A percentile compares a stretch with the other conserved stretches of the same genome.
phyloP scores from a whole-genome alignment of 2,797 vertebrate species.

The Pangasius sanitwongsei region DNA sequence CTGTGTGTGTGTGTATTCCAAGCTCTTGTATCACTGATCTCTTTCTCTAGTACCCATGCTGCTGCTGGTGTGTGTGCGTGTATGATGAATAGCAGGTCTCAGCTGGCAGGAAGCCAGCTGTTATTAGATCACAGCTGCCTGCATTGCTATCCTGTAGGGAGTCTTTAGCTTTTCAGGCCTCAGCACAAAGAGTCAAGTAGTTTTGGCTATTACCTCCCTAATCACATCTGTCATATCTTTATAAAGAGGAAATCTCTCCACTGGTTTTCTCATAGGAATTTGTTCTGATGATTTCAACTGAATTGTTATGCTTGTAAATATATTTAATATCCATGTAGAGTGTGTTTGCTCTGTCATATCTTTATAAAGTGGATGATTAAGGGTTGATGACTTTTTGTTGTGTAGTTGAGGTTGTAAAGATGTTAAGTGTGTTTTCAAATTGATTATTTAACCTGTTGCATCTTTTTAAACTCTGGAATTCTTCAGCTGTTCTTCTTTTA shows the following conservation, averaged over 20 bases:
- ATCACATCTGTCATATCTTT: constrained; percentile 54
- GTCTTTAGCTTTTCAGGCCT: constrained; percentile 56
- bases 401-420: not conserved
- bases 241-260: constrained; percentile 10
- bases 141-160: constrained; percentile 45
- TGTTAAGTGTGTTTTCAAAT: not conserved
- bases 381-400: not conserved
- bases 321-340: not conserved
- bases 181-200: constrained; percentile 51
- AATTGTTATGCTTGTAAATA: not conserved
- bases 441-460: not conserved
- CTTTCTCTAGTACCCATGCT: constrained; percentile 5
- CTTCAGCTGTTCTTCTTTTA: not conserved
- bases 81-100: constrained; percentile 49
- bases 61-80: constrained; percentile 11
- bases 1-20: not conserved
- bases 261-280: not conserved
- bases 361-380: not conserved
- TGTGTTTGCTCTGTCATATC: not conserved
- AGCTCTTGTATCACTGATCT: not conserved
- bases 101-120: constrained; percentile 47
- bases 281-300: not conserved
- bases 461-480: not conserved
- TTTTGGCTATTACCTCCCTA: constrained; percentile 47
- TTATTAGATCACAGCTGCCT: constrained; percentile 55